Percentiles rank a stretch among this genome's conserved stretches.
These are phyloP conservation scores for Mirza zaza DNA, from an alignment of 2,113 vertebrate species.

Conservation along the genomic window DNA sequence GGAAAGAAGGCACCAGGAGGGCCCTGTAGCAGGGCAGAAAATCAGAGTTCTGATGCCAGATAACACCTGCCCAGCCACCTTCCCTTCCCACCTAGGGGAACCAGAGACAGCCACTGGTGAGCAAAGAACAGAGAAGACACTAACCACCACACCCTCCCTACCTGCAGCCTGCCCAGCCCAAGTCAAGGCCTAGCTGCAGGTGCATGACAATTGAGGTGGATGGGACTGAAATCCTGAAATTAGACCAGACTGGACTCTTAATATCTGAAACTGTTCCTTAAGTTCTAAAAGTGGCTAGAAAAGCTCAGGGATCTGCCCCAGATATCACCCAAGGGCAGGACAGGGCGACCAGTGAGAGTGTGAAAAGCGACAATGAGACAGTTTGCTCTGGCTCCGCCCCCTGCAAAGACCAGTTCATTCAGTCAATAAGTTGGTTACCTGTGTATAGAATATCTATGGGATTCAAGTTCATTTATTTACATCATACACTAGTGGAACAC, in stretches of 20 bases:
- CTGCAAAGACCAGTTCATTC: neutral
- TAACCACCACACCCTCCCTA: neutral
- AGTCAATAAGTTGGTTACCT: neutral
- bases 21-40: neutral
- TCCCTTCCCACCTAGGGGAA: neutral
- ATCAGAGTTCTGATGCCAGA: neutral
- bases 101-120: neutral
- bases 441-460: neutral
- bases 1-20: neutral
- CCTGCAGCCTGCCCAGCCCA: neutral
- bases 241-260: neutral
- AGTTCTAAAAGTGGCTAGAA: neutral
- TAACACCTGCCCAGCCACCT: neutral
- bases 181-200: neutral
- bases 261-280: neutral
- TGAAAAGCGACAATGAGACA: neutral
- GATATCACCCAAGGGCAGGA: neutral
- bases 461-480: neutral
- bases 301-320: neutral
- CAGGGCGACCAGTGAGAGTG: neutral
- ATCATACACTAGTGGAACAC: neutral
- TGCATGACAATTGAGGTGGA: neutral
- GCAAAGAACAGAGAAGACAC: neutral
- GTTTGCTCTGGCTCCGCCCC: neutral
- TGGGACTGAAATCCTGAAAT: neutral